Evolutionary conservation across 2,797 vertebrate species (phyloP).

Genomic region (Dendrocincla fuliginosa): DNA sequence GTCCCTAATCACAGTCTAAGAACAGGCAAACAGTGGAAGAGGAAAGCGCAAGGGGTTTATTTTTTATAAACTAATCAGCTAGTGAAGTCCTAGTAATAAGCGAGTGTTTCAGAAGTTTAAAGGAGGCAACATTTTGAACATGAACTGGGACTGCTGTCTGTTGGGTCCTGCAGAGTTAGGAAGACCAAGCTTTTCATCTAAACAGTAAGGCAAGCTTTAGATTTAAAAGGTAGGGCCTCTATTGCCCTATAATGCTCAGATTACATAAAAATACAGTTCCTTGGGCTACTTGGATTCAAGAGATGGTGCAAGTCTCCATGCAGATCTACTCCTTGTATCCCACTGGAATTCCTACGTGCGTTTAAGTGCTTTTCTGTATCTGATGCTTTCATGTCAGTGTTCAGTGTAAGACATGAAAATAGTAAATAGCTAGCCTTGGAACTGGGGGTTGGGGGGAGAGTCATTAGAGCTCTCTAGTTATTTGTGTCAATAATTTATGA

Average conservation of each 20-base stretch:
- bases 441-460: fast-evolving
- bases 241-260: not conserved
- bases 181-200: not conserved
- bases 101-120: not conserved
- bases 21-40: not conserved
- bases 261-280: not conserved
- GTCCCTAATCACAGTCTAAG: not conserved
- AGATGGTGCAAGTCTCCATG: not conserved
- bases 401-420: not conserved
- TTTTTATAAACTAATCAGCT: not conserved
- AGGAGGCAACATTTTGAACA: not conserved
- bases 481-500: not conserved
- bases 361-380: not conserved
- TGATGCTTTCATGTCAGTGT: not conserved
- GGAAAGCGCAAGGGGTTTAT: not conserved
- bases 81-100: not conserved
- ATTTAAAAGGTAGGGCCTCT: not conserved
- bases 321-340: not conserved
- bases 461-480: not conserved
- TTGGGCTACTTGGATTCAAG: not conserved
- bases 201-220: not conserved
- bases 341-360: not conserved
- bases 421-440: not conserved
- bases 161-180: not conserved
- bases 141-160: not conserved